These are phyloP conservation scores for Drosophila prosaltans DNA, from an alignment of 1,140 invertebrate genomes.

Conservation along the genomic window DNA sequence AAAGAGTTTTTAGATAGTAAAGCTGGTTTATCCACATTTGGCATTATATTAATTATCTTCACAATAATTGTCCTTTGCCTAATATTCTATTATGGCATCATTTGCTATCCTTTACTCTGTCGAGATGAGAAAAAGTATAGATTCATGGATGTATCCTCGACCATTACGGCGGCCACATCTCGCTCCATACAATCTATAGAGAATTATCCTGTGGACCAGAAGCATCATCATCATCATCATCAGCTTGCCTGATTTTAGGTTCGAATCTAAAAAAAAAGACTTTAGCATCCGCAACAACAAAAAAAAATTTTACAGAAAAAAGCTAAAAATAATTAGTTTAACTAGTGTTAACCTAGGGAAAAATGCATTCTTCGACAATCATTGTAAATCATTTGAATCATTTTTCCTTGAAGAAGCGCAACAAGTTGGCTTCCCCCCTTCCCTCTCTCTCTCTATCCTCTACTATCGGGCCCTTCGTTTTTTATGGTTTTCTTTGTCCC, in stretches of 20 bases:
- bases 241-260: slow-evolving; percentile 56
- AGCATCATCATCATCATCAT: slow-evolving; percentile 57
- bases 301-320: slow-evolving; percentile 20
- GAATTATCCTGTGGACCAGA: slow-evolving; percentile 77
- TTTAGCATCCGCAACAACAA: slow-evolving; percentile 27
- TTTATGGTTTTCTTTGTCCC: slow-evolving; percentile 21
- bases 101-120: slow-evolving; percentile 86
- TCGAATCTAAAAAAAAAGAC: slow-evolving; percentile 47
- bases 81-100: slow-evolving; percentile 85
- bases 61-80: slow-evolving; percentile 84
- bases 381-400: slow-evolving; percentile 49
- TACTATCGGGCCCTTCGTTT: slow-evolving; percentile 8
- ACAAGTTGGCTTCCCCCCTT: slow-evolving; percentile 15
- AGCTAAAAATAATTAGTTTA: slow-evolving; percentile 30
- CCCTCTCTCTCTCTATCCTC: neutral
- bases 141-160: slow-evolving; percentile 85
- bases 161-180: slow-evolving; percentile 82
- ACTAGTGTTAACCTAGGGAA: slow-evolving; percentile 38
- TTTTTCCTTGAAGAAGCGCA: slow-evolving; percentile 17
- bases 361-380: slow-evolving; percentile 56
- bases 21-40: slow-evolving; percentile 85
- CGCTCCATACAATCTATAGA: slow-evolving; percentile 81
- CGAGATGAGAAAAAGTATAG: slow-evolving; percentile 86
- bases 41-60: slow-evolving; percentile 85
- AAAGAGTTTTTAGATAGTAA: slow-evolving; percentile 82